Percentiles rank a stretch among this genome's conserved stretches.
phyloP scores from a whole-genome alignment of 2,113 vertebrate genomes.

The Vimba vimba region DNA sequence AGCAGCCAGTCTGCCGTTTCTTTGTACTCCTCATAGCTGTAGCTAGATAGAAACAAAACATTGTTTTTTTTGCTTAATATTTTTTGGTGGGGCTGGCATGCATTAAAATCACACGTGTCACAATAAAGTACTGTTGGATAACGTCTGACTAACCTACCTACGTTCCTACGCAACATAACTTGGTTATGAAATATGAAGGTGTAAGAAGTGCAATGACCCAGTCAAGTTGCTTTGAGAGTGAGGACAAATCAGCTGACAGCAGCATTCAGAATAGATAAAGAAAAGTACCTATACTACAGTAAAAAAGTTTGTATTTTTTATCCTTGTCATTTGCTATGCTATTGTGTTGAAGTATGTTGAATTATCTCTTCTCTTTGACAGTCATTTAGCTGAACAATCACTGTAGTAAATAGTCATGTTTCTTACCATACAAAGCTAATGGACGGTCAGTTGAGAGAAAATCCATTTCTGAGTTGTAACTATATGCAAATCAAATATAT shows the following conservation, averaged over 20 bases:
- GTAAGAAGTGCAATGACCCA: slow-evolving; percentile 27
- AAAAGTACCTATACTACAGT: neutral
- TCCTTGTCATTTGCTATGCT: neutral
- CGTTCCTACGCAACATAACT: neutral
- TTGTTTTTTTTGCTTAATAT: neutral
- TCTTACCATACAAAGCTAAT: neutral
- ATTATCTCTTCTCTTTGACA: neutral
- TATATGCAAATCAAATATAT: neutral
- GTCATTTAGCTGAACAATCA: neutral
- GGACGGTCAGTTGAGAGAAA: neutral
- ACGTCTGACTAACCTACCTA: neutral
- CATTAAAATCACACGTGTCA: neutral
- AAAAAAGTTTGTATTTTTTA: neutral
- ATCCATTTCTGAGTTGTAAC: neutral
- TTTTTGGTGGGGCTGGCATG: neutral
- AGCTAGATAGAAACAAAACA: slow-evolving; percentile 53
- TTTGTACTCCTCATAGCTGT: slow-evolving; percentile 72
- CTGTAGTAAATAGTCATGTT: slow-evolving; percentile 29
- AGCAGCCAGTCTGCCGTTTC: slow-evolving; percentile 77
- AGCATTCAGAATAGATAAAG: neutral
- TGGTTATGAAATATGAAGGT: neutral
- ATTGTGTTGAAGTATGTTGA: neutral
- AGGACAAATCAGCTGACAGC: slow-evolving; percentile 1
- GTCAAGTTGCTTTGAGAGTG: slow-evolving; percentile 11
- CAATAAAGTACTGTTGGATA: neutral